phyloP scores from a whole-genome alignment of 92 coral and sea anemone species.

The Actinernus sp. region DNA sequence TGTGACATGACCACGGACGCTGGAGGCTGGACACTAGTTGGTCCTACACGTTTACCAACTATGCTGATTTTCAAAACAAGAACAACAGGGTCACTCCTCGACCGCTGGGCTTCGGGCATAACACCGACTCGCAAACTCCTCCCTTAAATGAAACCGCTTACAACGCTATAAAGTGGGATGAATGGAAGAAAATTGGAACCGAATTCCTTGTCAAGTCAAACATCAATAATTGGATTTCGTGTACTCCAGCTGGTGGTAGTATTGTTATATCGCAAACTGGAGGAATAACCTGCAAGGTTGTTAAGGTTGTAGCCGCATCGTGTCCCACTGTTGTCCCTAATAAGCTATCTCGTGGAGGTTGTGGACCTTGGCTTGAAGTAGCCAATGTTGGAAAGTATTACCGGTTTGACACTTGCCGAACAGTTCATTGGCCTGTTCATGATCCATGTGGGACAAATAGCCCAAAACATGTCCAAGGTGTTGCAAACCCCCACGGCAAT shows the following conservation, averaged over 20 bases:
- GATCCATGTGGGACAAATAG: conserved; percentile 1
- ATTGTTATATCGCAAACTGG: not conserved
- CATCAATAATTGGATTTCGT: not conserved
- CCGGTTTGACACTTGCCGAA: not conserved
- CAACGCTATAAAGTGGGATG: not conserved
- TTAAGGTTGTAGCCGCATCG: not conserved
- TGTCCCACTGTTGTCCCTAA: not conserved
- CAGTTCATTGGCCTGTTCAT: not conserved
- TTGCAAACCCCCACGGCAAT: too few relatives aligned
- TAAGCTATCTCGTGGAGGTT: not conserved
- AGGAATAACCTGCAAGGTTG: not conserved
- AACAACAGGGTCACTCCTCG: not conserved
- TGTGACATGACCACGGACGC: conserved; percentile 2
- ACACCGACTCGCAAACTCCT: too few relatives aligned
- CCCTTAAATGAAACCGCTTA: not conserved
- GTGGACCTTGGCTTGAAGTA: not conserved
- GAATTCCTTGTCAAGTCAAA: not conserved
- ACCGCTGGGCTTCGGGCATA: too few relatives aligned
- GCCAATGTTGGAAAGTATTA: not conserved
- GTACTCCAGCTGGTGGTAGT: not conserved
- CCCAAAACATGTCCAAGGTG: too few relatives aligned
- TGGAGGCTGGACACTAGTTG: conserved; percentile 7
- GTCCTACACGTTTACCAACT: not conserved
- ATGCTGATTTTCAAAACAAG: not conserved
- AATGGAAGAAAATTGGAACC: not conserved